Base-by-base conservation (phyloP, 2,113 vertebrate genomes). In the Forbesichthys agassizii region DNA sequence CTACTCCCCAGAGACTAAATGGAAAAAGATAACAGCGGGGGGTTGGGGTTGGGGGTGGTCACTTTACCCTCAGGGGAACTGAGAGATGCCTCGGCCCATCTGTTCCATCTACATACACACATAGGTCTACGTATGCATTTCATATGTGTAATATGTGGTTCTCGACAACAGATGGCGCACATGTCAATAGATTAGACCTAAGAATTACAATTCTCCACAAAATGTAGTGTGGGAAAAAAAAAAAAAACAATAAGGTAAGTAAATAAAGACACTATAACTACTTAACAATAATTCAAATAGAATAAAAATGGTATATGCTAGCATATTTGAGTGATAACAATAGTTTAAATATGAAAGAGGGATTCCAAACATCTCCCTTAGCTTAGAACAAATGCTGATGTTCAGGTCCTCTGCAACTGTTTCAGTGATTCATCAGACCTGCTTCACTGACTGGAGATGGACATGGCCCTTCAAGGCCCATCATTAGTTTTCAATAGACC, bases 121-220 rank as follows among this genome's bases (percentile, higher is more conserved):
- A 46, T 13, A 27, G 27, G 27, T 27, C 27, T 27, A 27, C 2
- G 27, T 27, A 27, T 27, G 27, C 27, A 27, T 47, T 58, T 36
- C 9, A 1, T 11, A 4, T 52, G 14, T 71, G 79, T 60, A 71
- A 53, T 77, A 10, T 3, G 70, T 20, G 3, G 11, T 2, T 33
- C 0, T 66, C 36, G 74, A 83, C 87, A 87, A 76, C 55, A 88
- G 89, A 82, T 73, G 86, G 82, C 87, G 52, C 69, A 78, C 56
- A 59, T 14, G 73, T 7, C 0, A 75, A 61, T 58, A 82, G 11
- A 48, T 5, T 42, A 8, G 36, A 42, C 7, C 36, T 42, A 42
- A 27, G 36, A 5, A 42, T 42, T 42, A 8, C 36, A 42, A 6
- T 42, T 42, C 7, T 42, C 3, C 7, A 8, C 36, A 42, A 42